These are phyloP conservation scores for Acridotheres tristis DNA, from an alignment of 2,797 vertebrate species.

Conservation along the genomic window DNA sequence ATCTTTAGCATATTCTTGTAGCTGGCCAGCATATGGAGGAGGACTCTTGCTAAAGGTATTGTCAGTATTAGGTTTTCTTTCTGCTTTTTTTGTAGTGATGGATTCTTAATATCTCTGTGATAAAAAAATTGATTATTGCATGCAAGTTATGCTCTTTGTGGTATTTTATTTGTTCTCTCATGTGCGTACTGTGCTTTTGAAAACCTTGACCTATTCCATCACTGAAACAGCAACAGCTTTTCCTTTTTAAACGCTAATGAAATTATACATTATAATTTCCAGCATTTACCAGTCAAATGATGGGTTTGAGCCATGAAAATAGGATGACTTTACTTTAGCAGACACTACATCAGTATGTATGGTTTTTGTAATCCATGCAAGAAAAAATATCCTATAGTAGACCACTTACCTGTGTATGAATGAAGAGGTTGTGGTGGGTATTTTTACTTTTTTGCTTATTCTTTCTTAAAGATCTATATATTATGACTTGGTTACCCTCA, in stretches of 20 bases:
- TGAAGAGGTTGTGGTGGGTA: not conserved
- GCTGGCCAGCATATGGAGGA: slow-evolving; percentile 11
- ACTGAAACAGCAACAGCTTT: not conserved
- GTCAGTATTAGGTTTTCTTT: not conserved
- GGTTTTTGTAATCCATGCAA: not conserved
- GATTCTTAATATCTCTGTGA: not conserved
- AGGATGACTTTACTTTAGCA: not conserved
- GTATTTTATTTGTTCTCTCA: not conserved
- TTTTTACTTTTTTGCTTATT: not conserved
- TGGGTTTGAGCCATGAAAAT: not conserved
- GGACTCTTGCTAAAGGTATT: slow-evolving; percentile 6
- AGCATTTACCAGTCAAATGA: not conserved
- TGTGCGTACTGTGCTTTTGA: not conserved
- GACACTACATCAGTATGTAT: not conserved
- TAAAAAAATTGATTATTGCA: not conserved
- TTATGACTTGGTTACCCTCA: not conserved
- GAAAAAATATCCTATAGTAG: not conserved
- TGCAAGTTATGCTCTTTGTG: not conserved
- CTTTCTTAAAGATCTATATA: not conserved
- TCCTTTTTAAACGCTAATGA: not conserved
- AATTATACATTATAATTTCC: not conserved
- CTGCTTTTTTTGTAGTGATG: not conserved
- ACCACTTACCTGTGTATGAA: not conserved
- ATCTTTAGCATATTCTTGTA: not conserved
- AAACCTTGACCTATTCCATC: not conserved